Percentiles rank a stretch among this genome's conserved stretches.
Conservation (phyloP, 1,140 invertebrate genomes). For the Pseudomyrmex sp. region DNA sequence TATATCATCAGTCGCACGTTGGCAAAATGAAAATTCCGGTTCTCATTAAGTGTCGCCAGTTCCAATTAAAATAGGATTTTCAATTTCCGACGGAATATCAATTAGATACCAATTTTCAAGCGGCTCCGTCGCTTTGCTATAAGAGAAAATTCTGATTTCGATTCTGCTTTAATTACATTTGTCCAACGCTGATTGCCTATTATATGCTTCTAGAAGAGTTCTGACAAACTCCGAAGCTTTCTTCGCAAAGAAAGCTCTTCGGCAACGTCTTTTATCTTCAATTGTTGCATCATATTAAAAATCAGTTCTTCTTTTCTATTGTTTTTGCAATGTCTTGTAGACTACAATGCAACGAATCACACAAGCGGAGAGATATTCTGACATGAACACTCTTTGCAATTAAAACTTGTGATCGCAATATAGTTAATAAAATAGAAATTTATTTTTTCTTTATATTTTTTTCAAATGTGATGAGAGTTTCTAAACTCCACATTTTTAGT, state of each 20-base stretch:
- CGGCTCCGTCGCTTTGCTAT: slow-evolving; percentile 9
- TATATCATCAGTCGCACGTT: background rate
- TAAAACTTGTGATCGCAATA: background rate
- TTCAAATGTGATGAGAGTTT: background rate
- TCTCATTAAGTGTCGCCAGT: slow-evolving; percentile 42
- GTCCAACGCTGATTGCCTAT: slow-evolving; percentile 56
- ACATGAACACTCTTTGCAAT: background rate
- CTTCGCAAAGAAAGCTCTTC: slow-evolving; percentile 24
- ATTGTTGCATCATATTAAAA: background rate
- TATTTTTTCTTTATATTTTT: background rate
- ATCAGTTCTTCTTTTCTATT: background rate
- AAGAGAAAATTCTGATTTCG: slow-evolving; percentile 38
- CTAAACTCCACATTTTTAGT: background rate
- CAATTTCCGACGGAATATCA: slow-evolving; percentile 64
- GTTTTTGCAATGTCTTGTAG: background rate
- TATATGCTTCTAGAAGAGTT: slow-evolving; percentile 30
- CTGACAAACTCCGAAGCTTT: slow-evolving; percentile 17
- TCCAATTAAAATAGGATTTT: slow-evolving; percentile 52
- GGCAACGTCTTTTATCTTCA: slow-evolving; percentile 6
- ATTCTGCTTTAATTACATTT: slow-evolving; percentile 65
- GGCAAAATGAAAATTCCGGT: slow-evolving; percentile 45
- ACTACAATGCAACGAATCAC: background rate
- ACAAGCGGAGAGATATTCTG: background rate
- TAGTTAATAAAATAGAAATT: background rate
- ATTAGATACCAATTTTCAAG: slow-evolving; percentile 58